Evolutionary conservation across 2,797 vertebrate species (phyloP).

Genomic region (Balearica regulorum): DNA sequence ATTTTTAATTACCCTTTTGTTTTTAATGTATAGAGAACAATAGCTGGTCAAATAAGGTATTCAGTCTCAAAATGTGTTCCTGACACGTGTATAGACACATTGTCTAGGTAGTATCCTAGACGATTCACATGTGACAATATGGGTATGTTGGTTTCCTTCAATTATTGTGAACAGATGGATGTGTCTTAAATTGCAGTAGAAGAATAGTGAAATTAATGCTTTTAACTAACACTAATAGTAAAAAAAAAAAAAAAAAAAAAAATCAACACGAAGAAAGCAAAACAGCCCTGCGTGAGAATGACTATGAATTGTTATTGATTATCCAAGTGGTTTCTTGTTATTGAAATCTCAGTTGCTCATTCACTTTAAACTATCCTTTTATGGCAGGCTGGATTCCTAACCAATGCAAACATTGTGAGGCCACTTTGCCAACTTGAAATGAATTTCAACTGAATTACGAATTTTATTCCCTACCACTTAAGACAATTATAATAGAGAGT

Average conservation of each 20-base stretch:
- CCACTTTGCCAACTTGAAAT: not conserved
- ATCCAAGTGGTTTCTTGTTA: not conserved
- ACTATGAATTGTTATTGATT: not conserved
- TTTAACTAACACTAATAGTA: not conserved
- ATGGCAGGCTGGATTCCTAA: not conserved
- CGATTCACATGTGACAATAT: not conserved
- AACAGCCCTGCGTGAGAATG: not conserved
- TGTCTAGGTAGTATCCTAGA: not conserved
- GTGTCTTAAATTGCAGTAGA: not conserved
- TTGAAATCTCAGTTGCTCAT: not conserved
- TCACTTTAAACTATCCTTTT: not conserved
- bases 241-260: not conserved
- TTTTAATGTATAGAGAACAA: not conserved
- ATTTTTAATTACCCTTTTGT: not conserved
- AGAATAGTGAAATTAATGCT: not conserved
- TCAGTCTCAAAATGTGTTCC: not conserved
- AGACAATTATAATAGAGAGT: not conserved
- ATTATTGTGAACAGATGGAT: not conserved
- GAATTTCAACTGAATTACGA: accelerated
- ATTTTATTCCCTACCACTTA: not conserved
- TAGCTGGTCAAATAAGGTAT: not conserved
- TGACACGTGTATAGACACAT: not conserved
- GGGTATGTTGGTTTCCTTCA: not conserved
- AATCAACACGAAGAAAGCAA: not conserved
- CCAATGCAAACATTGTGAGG: not conserved